Evolutionary conservation across 2,113 vertebrate genomes (phyloP), one percentile per base, ranked within the genome.

Genomic region (Paracanthobrama guichenoti): DNA sequence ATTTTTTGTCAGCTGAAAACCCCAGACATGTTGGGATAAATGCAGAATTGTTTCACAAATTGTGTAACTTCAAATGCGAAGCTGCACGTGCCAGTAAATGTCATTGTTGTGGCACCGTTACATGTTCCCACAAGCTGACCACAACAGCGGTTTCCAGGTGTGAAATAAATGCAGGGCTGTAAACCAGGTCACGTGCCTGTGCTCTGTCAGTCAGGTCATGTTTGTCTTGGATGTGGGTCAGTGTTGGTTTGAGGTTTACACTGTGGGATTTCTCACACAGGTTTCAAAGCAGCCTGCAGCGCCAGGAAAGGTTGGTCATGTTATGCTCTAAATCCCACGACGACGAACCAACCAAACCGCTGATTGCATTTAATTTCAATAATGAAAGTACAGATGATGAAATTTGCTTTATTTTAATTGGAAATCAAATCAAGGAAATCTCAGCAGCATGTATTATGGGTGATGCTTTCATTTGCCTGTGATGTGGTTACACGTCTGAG

Each of bases 251-350:
- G 78, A 67, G 78, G 42, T 48, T 79, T 50, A 66, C 39, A 31
- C 42, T 80, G n/a, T 80, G 78, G 28, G 60, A n/a, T 80, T 66
- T 67, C 60, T 80, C 26, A 64, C 26, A 7, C 46, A 67, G 78
- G 42, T 50, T 24, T 22, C 60, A 80, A 22, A 66, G 44, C 59
- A 20, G 24, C 10, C 78, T 50, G 35, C 78, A 13, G 42, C 24
- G 10, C n/a, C 78, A 31, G 60, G 60, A 80, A 67, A 80, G 78
- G 44, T 80, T 50, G 24, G 44, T 80, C 13, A 24, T 20, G 20
- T 12, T 2, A 31, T 13, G 31, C 24, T 66, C 78, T 31, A 20
- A 12, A 12, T 62, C 57, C 57, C 77, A 62, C 77, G 8, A 39
- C 35, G 6, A 35, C 50, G 4, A 28, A 18, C 12, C 11, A 7